Conservation (phyloP, 2,888 invertebrate species). For the Noctuana brunneofusca region DNA sequence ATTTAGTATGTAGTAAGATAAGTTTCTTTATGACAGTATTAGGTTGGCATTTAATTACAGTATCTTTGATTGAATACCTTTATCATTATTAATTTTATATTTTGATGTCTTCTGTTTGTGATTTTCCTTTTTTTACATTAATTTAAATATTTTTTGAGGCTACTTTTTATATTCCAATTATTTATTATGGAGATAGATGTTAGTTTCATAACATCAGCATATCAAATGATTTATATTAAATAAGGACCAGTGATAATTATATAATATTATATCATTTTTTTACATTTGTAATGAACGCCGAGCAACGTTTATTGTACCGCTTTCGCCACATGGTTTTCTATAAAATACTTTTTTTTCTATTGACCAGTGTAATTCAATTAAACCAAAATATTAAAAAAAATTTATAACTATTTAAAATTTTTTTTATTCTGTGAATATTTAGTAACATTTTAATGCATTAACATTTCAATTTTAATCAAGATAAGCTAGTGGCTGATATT, state of each 20-base stretch:
- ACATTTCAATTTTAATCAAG: too few relatives aligned
- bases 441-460: too few relatives aligned
- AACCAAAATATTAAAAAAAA: neutral
- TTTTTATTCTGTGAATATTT: too few relatives aligned
- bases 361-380: neutral
- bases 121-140: slow-evolving; percentile 14
- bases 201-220: too few relatives aligned
- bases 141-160: slow-evolving; percentile 36
- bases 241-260: too few relatives aligned
- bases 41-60: slow-evolving; percentile 65
- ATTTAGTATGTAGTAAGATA: slow-evolving; percentile 24
- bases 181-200: neutral
- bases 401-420: too few relatives aligned
- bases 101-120: slow-evolving; percentile 17
- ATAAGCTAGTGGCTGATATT: too few relatives aligned
- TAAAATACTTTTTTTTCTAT: neutral
- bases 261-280: too few relatives aligned
- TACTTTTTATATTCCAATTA: slow-evolving; percentile 14
- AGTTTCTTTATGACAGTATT: slow-evolving; percentile 60
- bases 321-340: neutral
- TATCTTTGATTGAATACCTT: slow-evolving; percentile 19
- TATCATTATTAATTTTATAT: too few relatives aligned
- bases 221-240: too few relatives aligned
- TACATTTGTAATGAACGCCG: too few relatives aligned
- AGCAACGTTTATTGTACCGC: neutral